phyloP scores from a whole-genome alignment of 2,113 vertebrate genomes.

The Piaya cayana region DNA sequence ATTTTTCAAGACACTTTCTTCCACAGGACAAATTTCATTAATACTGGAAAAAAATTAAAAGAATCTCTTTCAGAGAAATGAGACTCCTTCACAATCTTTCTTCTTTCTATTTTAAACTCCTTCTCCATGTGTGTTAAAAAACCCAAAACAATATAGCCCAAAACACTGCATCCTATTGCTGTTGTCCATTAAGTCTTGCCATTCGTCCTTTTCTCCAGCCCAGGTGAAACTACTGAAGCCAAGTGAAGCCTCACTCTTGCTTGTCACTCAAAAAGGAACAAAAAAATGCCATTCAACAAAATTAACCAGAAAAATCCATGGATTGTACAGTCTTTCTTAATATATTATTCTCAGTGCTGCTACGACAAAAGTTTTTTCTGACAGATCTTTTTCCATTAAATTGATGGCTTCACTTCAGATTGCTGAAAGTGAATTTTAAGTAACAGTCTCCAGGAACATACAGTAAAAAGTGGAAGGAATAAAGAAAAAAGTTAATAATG shows the following conservation, averaged over 20 bases:
- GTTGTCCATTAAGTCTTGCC: background rate
- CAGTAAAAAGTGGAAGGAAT: background rate
- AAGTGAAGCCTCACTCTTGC: background rate
- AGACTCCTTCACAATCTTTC: background rate
- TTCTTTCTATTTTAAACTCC: background rate
- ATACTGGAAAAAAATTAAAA: background rate
- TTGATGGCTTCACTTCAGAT: background rate
- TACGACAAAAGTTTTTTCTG: background rate
- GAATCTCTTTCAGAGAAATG: background rate
- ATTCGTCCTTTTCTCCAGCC: background rate
- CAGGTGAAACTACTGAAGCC: background rate
- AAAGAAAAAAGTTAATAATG: background rate
- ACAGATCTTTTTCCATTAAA: background rate
- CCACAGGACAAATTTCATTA: background rate
- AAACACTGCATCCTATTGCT: background rate
- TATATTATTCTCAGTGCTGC: background rate
- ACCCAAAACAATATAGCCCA: rapidly evolving
- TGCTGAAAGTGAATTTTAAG: background rate
- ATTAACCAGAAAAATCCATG: background rate
- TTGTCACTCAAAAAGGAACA: background rate
- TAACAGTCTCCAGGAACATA: background rate
- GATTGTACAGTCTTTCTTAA: background rate
- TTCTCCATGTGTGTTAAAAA: background rate
- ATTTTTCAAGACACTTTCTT: background rate
- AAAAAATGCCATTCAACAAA: background rate